Conservation (phyloP, 2,888 invertebrate species). For the Idaea aversata region DNA sequence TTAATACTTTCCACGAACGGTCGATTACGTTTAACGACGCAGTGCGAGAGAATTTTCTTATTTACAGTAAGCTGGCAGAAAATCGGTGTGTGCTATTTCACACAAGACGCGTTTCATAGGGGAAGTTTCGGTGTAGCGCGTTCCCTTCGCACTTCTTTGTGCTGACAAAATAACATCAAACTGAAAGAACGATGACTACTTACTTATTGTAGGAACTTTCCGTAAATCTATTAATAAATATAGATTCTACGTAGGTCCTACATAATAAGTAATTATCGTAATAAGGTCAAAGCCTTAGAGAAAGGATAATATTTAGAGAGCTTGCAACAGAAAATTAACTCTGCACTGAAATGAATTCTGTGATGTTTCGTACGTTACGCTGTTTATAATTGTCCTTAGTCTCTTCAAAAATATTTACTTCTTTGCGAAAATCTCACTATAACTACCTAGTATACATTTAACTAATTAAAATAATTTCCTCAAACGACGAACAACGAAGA, state of each 20-base stretch:
- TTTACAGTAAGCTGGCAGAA: slow-evolving; percentile 72
- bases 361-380: too few species aligned
- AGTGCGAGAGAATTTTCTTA: slow-evolving; percentile 76
- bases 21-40: slow-evolving; percentile 78
- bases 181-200: not conserved
- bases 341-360: too few species aligned
- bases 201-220: not conserved
- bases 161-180: slow-evolving; percentile 17
- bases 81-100: slow-evolving; percentile 62
- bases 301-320: too few species aligned
- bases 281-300: too few species aligned
- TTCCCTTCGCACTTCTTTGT: slow-evolving; percentile 31
- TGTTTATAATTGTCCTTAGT: too few species aligned
- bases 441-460: too few species aligned
- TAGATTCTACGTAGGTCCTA: not conserved
- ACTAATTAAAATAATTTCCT: too few species aligned
- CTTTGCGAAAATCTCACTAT: too few species aligned
- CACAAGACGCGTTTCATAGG: slow-evolving; percentile 61
- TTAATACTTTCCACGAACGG: slow-evolving; percentile 77
- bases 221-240: not conserved
- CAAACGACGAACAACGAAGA: too few species aligned
- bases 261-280: too few species aligned
- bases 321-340: too few species aligned
- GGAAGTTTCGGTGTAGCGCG: slow-evolving; percentile 52
- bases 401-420: too few species aligned